Evolutionary conservation across 2,888 invertebrate species (phyloP).

Genomic region (Polydesmus complanatus): DNA sequence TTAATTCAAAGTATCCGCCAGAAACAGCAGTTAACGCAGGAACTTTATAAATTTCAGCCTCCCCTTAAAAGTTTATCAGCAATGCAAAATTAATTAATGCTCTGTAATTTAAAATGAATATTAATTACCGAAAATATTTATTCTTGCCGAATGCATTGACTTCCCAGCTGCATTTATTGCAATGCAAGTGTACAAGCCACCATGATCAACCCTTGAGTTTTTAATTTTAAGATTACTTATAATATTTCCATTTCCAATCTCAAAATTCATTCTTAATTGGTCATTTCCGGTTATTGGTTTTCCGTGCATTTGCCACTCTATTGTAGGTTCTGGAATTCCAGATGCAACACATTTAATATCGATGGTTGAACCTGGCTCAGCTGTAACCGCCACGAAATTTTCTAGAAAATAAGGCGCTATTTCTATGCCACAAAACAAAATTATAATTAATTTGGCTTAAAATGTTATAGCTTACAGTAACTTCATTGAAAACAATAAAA

Average conservation of each 20-base stretch:
- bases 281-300: neutral
- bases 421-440: neutral
- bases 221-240: neutral
- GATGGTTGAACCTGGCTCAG: neutral
- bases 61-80: neutral
- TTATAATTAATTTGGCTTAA: neutral
- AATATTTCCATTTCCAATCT: neutral
- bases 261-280: neutral
- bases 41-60: neutral
- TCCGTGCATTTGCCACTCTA: neutral
- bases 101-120: neutral
- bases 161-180: conserved; percentile 1
- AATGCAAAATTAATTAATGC: neutral
- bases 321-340: neutral
- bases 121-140: conserved; percentile 2
- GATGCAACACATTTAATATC: neutral
- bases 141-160: neutral
- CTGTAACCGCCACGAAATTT: neutral
- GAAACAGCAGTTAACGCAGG: neutral
- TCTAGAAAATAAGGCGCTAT: neutral
- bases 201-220: neutral
- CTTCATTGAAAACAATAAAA: neutral
- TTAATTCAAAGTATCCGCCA: conserved; percentile 2
- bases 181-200: conserved; percentile 5
- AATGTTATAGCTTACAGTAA: neutral